Base-by-base conservation (phyloP, 1,140 invertebrate genomes). In the Drosophila ambigua region DNA sequence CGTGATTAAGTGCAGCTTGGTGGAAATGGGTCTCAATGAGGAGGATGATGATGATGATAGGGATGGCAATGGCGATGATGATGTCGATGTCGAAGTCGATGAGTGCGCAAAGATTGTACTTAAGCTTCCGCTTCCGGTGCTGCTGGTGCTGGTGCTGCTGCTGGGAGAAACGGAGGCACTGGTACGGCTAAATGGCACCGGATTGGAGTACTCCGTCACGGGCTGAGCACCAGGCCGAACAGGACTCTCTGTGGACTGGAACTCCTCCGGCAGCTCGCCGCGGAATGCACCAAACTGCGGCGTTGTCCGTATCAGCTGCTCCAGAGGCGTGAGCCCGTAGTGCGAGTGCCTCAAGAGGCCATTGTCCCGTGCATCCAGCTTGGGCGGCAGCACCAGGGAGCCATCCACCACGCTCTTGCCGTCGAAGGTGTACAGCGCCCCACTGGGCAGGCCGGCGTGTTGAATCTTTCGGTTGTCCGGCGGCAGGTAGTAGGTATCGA, bases 201-300 rank as follows among this genome's bases (percentile, higher is more conserved):
- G 73, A 16, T 62, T 73, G 0, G 80, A 64, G 20, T 72, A 68
- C 16, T 85, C 80, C 20, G 72, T 74, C 7, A 60, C 58, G 23
- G 77, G 43, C 13, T 66, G 67, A 3, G 66, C 48, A 8, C 20
- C 52, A n/a, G 62, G 49, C 28, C 62, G 49, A 31, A 48, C 31
- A 5, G 71, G n/a, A 26, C 43, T 49, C 15, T 72, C 76, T 26
- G 72, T 90, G 26, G 82, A 62, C 0, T 79, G 48, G 52, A 90
- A 79, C 13, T 92, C 82, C 23, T 90, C 88, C 15, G 96, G 96
- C 8, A 95, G 92, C 82, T 96, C 95, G 0, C 95, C 96, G 64
- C 93, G 94, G 74, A 95, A 96, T 20, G 94, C 94, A 2, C 93
- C 94, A 74, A 95, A 95, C 79, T 96, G 95, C 5, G 95, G 95